A percentile compares a stretch with the other conserved stretches of the same genome.
Conservation (phyloP, 2,888 invertebrate species). For the Pseudoips prasinana region DNA sequence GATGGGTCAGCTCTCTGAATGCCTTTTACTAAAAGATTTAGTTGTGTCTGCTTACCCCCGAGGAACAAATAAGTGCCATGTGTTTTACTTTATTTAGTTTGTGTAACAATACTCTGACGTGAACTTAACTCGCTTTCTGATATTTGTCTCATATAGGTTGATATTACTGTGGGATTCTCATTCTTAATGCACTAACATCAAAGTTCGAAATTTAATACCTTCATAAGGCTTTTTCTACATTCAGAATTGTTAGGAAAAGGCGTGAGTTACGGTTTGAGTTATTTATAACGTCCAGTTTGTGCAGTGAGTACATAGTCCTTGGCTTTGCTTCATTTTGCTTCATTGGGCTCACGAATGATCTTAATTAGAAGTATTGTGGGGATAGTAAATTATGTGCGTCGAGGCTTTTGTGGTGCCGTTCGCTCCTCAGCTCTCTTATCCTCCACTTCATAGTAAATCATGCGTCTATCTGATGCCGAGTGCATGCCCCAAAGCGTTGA, state of each 20-base stretch:
- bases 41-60: conserved; percentile 47
- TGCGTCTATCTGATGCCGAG: conserved; percentile 48
- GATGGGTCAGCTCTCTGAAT: conserved; percentile 13
- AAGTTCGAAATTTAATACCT: conserved; percentile 38
- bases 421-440: conserved; percentile 31
- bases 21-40: conserved; percentile 33
- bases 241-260: conserved; percentile 56
- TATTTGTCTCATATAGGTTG: conserved; percentile 38
- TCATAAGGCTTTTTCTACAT: conserved; percentile 40
- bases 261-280: conserved; percentile 72
- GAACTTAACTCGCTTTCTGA: conserved; percentile 48
- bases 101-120: conserved; percentile 57
- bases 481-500: conserved; percentile 66
- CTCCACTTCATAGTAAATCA: conserved; percentile 62
- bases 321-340: too few relatives aligned
- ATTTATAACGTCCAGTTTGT: conserved; percentile 76
- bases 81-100: conserved; percentile 62
- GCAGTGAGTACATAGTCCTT: conserved; percentile 63
- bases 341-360: conserved; percentile 74
- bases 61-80: conserved; percentile 57
- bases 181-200: conserved; percentile 39
- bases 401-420: conserved; percentile 48
- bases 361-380: conserved; percentile 79
- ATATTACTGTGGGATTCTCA: conserved; percentile 29
- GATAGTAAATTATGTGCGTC: conserved; percentile 65